These are phyloP conservation scores for Drosophila elegans DNA, from an alignment of 1,140 invertebrate species.

Conservation along the genomic window DNA sequence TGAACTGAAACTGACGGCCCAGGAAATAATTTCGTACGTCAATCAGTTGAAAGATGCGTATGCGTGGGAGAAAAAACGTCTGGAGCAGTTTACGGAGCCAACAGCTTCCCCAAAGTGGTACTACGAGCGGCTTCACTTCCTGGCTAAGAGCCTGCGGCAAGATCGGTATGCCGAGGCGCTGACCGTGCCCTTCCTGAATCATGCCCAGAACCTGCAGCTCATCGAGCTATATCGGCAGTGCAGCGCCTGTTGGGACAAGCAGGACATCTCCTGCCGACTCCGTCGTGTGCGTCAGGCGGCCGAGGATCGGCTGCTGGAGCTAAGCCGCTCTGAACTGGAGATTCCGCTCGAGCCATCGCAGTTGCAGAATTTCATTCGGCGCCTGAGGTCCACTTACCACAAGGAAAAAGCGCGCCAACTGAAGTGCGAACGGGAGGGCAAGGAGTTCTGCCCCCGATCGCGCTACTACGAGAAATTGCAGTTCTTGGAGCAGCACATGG, in stretches of 20 bases:
- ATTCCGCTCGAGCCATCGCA: conserved; percentile 16
- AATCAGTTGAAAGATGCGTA: conserved; percentile 27
- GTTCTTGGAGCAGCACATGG: conserved; percentile 40
- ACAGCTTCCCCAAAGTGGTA: conserved; percentile 20
- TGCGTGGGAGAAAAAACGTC: conserved; percentile 12
- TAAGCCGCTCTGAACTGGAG: conserved; percentile 33
- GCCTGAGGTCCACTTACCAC: conserved; percentile 16
- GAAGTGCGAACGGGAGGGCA: conserved; percentile 3
- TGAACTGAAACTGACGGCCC: conserved; percentile 8
- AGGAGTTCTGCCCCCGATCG: background rate
- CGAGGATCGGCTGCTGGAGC: conserved; percentile 29
- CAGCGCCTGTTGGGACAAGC: conserved; percentile 36
- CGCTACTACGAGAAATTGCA: conserved; percentile 33
- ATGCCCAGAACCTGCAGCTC: conserved; percentile 28
- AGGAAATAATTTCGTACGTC: conserved; percentile 11
- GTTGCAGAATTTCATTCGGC: conserved; percentile 25
- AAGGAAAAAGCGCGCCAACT: conserved; percentile 34
- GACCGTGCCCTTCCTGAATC: conserved; percentile 24
- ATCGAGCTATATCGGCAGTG: conserved; percentile 46
- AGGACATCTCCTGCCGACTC: conserved; percentile 39
- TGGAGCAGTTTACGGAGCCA: background rate
- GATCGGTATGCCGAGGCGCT: background rate
- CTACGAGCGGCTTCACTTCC: conserved; percentile 21
- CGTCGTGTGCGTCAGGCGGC: conserved; percentile 28
- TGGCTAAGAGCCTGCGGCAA: conserved; percentile 4